phyloP scores from a whole-genome alignment of 92 coral and sea anemone genomes.

The Galaxea fascicularis region DNA sequence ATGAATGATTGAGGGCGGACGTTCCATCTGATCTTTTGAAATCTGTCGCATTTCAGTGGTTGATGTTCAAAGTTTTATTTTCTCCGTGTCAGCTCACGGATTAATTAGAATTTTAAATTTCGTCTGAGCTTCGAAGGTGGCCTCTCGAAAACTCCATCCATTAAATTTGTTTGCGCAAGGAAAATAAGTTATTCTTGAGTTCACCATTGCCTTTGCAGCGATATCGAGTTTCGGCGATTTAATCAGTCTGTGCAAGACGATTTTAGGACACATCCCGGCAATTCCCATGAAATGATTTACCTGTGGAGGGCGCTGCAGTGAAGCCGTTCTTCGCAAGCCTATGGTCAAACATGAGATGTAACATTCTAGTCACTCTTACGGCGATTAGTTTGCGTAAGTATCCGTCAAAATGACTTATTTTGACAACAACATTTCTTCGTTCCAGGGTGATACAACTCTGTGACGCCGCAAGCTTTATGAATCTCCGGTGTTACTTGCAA shows the following conservation, averaged over 20 bases:
- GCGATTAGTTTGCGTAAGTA: constrained; percentile 41
- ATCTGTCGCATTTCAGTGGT: constrained; percentile 5
- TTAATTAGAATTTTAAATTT: constrained; percentile 37
- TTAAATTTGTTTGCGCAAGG: constrained; percentile 37
- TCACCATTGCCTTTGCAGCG: constrained; percentile 23
- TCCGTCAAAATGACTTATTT: neutral
- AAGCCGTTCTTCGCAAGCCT: neutral
- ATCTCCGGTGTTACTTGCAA: too few species aligned
- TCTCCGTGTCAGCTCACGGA: constrained; percentile 17
- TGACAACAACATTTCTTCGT: neutral
- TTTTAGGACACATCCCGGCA: too few species aligned
- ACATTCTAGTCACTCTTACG: neutral
- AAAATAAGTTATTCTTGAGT: constrained; percentile 18
- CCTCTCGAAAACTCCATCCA: constrained; percentile 29
- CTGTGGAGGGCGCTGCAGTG: neutral
- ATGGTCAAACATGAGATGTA: constrained; percentile 2
- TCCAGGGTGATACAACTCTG: neutral
- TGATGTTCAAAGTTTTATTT: constrained; percentile 30
- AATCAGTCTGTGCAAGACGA: neutral
- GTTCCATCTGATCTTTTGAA: neutral
- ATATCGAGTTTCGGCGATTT: constrained; percentile 22
- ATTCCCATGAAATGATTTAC: too few species aligned
- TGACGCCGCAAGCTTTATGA: too few species aligned
- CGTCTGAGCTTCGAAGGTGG: constrained; percentile 34
- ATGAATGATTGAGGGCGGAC: constrained; percentile 10